phyloP scores from a whole-genome alignment of 2,797 vertebrate genomes.

The Melanotaenia trifasciata region DNA sequence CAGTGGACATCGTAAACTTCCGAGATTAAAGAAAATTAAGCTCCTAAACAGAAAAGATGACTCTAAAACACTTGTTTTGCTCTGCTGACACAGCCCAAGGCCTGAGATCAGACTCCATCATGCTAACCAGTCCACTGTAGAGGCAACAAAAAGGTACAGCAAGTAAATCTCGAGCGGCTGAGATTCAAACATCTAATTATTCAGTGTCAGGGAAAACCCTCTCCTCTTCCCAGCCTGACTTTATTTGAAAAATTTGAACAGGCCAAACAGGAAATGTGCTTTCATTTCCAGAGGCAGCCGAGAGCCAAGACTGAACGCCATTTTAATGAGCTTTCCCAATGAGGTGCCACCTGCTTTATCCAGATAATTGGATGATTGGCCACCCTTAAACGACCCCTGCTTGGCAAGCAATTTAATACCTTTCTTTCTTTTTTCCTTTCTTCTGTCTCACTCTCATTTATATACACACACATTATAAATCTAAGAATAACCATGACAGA shows the following conservation, averaged over 20 bases:
- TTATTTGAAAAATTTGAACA: constrained; percentile 65
- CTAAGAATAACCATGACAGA: constrained; percentile 1
- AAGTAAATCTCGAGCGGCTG: constrained; percentile 62
- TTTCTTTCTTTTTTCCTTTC: neutral
- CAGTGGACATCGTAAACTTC: constrained; percentile 53
- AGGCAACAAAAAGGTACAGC: constrained; percentile 42
- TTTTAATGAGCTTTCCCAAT: constrained; percentile 81
- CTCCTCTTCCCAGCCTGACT: constrained; percentile 42
- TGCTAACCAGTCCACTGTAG: constrained; percentile 52
- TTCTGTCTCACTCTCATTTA: neutral
- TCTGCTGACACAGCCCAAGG: constrained; percentile 61
- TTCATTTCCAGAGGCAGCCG: constrained; percentile 69
- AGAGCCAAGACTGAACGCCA: constrained; percentile 65
- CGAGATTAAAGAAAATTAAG: constrained; percentile 53
- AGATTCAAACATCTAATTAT: constrained; percentile 70
- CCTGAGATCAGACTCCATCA: constrained; percentile 57
- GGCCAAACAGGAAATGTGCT: constrained; percentile 67
- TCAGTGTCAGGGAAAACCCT: constrained; percentile 55
- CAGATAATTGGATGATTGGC: constrained; percentile 81
- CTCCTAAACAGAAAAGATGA: constrained; percentile 55
- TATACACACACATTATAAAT: too few species aligned
- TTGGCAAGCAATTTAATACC: constrained; percentile 48
- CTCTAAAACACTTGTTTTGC: constrained; percentile 68
- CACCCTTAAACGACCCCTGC: constrained; percentile 70
- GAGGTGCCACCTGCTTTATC: constrained; percentile 81